A percentile compares a stretch with the other conserved stretches of the same genome.
Evolutionary conservation across 2,113 vertebrate genomes (phyloP).

Genomic region (Rhea americana): DNA sequence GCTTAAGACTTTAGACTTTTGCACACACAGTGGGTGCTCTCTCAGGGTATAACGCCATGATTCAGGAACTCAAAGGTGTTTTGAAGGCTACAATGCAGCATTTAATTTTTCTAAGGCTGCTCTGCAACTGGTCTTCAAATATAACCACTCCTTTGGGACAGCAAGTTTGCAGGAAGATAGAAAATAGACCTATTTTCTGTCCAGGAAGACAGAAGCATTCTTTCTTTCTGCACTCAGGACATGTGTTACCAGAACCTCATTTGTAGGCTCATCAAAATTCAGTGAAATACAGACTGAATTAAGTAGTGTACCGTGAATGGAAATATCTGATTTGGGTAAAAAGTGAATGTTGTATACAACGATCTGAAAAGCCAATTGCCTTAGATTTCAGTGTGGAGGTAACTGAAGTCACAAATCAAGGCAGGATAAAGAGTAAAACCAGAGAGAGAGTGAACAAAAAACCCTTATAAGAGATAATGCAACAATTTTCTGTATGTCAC

Average conservation of each 20-base stretch:
- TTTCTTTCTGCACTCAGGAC: background rate
- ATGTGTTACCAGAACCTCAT: background rate
- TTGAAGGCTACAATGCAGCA: background rate
- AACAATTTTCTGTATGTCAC: slow-evolving; percentile 10
- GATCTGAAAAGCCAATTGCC: background rate
- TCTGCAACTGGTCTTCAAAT: background rate
- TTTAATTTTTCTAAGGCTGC: background rate
- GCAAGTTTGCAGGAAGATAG: background rate
- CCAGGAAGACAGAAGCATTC: background rate
- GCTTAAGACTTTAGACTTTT: background rate
- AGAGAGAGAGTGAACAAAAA: background rate
- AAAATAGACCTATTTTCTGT: background rate
- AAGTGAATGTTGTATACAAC: background rate
- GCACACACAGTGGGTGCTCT: background rate
- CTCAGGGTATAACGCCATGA: background rate
- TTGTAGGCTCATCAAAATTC: background rate
- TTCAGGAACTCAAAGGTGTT: background rate
- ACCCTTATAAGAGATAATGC: background rate
- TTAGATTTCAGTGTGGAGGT: background rate
- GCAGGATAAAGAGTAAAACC: background rate
- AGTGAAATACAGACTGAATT: background rate
- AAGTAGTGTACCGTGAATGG: background rate
- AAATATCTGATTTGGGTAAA: background rate
- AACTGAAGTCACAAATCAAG: background rate
- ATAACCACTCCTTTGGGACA: background rate